Evolutionary conservation across 1,140 invertebrate genomes (phyloP).

Genomic region (Drosophila ficusphila): DNA sequence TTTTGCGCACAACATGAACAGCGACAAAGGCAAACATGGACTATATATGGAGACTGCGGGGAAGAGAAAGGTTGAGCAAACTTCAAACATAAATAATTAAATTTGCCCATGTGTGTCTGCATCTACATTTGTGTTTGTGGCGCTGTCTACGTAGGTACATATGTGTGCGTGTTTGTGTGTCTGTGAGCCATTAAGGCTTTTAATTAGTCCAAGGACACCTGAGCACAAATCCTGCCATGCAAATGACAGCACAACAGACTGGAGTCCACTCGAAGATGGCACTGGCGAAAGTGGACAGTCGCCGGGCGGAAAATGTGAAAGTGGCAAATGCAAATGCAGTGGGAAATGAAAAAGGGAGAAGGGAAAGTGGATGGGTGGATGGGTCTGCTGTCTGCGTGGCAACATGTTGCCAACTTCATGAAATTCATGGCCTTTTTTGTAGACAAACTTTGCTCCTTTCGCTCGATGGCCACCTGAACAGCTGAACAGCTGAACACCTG

Average conservation of each 20-base stretch:
- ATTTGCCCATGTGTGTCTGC: constrained; percentile 40
- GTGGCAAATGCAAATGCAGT: neutral
- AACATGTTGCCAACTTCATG: constrained; percentile 31
- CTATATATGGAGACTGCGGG: neutral
- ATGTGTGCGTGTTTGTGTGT: constrained; percentile 8
- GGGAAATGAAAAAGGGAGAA: neutral
- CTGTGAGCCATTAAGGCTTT: constrained; percentile 51
- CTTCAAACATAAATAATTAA: constrained; percentile 73
- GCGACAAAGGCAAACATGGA: constrained; percentile 27
- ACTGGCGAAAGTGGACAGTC: constrained; percentile 23
- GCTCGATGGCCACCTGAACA: no score
- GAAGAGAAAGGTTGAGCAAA: constrained; percentile 30
- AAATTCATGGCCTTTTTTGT: constrained; percentile 22
- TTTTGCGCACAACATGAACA: constrained; percentile 72
- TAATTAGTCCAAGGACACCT: constrained; percentile 78
- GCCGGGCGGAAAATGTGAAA: neutral
- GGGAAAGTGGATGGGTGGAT: neutral
- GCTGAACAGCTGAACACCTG: no score
- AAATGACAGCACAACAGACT: constrained; percentile 43
- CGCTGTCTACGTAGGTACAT: neutral
- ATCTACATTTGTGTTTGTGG: constrained; percentile 5
- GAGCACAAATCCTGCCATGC: constrained; percentile 40
- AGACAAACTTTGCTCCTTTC: constrained; percentile 35
- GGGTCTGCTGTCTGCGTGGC: constrained; percentile 13
- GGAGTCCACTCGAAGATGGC: constrained; percentile 33